Evolutionary conservation across 2,797 vertebrate genomes (phyloP), one percentile per base, ranked within the genome.

Genomic region (Acanthornis magna): DNA sequence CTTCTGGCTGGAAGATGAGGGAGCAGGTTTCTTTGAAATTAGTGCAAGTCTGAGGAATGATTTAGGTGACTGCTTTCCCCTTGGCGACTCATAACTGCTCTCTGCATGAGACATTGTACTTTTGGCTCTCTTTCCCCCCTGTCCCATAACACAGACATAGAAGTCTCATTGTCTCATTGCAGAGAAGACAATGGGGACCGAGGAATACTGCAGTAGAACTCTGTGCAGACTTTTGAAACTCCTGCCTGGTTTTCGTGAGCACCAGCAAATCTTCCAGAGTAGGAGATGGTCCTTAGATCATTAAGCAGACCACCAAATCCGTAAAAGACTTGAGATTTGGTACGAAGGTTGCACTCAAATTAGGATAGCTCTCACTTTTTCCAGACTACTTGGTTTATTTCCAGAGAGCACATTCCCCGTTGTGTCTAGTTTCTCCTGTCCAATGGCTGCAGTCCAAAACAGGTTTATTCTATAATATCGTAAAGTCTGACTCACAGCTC

Each of bases 381-480:
- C 96, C 95, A 96, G 94, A 97, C 96, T 95, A 32, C 68, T 96
- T 96, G 96, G 95, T 92, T 93, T 80, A 54, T 72, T 96, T 96
- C 96, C 95, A 97, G 91, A 43, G 85, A 96, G 88, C 67, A 90
- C 91, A 85, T 96, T 96, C 95, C 93, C 95, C 86, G 51, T 94
- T 95, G 91, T 95, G 94, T 96, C 96, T 95, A 82, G 94, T 91
- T 96, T 96, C 86, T 95, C 47, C 50, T 87, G 90, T 93, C 91
- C 84, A 83, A 82, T 96, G 95, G 94, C 94, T 90, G 60, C 88
- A 82, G 13, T 97, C 95, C 95, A 96, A 97, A 95, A 50, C 91
- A 93, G 95, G 94, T 96, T 96, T 93, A 94, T 95, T 95, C 85
- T 94, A 55, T 94, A 96, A 90, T 91, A 91, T 94, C 4, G 4